Conservation (phyloP, 2,797 vertebrate species). For the Helarctos malayanus region DNA sequence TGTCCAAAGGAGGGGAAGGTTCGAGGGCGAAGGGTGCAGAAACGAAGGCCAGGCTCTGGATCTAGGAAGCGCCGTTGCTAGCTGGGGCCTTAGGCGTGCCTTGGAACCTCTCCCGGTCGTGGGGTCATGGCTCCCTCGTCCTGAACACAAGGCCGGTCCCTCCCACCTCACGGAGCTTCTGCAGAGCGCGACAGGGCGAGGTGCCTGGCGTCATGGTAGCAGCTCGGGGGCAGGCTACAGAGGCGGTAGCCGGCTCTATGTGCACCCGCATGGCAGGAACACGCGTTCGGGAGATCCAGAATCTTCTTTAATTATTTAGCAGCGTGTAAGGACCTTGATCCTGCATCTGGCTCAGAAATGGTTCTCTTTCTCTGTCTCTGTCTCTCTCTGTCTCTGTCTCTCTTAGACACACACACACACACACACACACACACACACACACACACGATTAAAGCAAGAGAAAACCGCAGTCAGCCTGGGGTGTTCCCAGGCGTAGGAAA, state of each 20-base stretch:
- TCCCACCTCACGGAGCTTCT: accelerated
- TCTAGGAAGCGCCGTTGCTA: neutral
- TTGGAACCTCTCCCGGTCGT: neutral
- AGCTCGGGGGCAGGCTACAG: neutral
- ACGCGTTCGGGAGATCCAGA: slow-evolving; percentile 67
- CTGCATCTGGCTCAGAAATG: slow-evolving; percentile 66
- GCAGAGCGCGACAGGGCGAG: neutral
- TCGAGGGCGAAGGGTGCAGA: accelerated
- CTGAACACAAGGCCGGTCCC: neutral
- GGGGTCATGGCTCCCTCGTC: neutral
- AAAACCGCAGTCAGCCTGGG: slow-evolving; percentile 68
- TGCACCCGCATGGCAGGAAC: slow-evolving; percentile 72
- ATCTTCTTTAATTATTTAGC: slow-evolving; percentile 79
- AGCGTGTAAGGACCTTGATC: slow-evolving; percentile 78
- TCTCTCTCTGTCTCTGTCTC: neutral
- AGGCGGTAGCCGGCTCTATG: slow-evolving; percentile 22
- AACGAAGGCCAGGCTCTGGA: neutral
- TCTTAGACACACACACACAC: neutral
- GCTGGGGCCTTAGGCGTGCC: neutral
- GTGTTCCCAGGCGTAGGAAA: slow-evolving; percentile 76
- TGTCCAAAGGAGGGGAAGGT: neutral
- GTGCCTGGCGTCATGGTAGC: neutral
- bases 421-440: neutral
- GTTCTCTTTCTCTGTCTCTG: neutral
- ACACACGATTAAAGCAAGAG: slow-evolving; percentile 44